Evolutionary conservation across 1,140 invertebrate genomes (phyloP), one percentile per base, ranked within the genome.

Genomic region (Trichonephila inaurata): DNA sequence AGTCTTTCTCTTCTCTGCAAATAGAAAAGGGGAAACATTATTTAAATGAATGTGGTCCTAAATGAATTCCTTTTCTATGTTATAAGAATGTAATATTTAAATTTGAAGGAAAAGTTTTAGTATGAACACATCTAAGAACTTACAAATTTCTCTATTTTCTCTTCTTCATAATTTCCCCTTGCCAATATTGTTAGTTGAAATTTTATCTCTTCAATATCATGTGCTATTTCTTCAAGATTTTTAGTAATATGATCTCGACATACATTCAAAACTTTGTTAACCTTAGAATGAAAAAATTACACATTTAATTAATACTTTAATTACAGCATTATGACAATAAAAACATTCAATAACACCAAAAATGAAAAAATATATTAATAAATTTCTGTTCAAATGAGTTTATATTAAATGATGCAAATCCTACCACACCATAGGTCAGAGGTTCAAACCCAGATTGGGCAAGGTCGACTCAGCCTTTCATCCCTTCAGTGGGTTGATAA

Each of bases 161-260:
- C 58, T 40, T 88, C 60, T 64, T 88, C 86, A 33, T 21, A 19
- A 64, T 33, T 14, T 64, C 61, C 28, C 40, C 62, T 19, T 12
- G 60, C 19, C 8, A 88, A 14, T 40, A 88, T 88, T 7, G 40
- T 21, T 19, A 88, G 16, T 64, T 88, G 86, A 88, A 88, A 62
- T 2, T 88, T 88, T 40, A 88, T 28, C 33, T 40, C 61, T 14
- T 88, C 28, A 2, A 88, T 88, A 64, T 88, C 86, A 21, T 64
- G 24, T 18, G 33, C 19, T 64, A 44, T 64, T 58, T 88, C 62
- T 1, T 66, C 18, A 10, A 64, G 33, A 88, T 24, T 88, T 14
- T 40, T 62, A 6, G 86, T 58, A 16, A 88, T 33, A 40, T 64
- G 61, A 4, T 33, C 33, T 40, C 24, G n/a, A 16, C 86, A 85